Percentiles rank a stretch among this genome's conserved stretches.
phyloP scores from a whole-genome alignment of 2,888 invertebrate genomes.

The Conistra vaccinii region DNA sequence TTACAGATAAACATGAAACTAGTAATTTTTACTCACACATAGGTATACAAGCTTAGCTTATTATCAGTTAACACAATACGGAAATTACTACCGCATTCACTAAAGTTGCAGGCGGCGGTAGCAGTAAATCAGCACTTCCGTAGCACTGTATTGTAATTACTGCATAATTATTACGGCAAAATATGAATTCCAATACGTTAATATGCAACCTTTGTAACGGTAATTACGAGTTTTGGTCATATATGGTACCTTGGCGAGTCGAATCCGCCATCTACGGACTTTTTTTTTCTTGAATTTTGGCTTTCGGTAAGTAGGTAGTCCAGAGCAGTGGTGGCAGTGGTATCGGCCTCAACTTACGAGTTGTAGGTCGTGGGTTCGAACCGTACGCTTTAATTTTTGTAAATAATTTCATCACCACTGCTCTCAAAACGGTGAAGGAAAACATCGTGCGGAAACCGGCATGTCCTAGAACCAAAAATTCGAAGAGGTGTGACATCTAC shows the following conservation, averaged over 20 bases:
- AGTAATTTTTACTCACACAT: slow-evolving; percentile 5
- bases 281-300: too few species aligned
- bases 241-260: too few species aligned
- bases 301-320: neutral
- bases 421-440: too few species aligned
- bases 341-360: too few species aligned
- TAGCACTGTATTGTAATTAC: slow-evolving; percentile 55
- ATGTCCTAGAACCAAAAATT: too few species aligned
- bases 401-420: too few species aligned
- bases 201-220: slow-evolving; percentile 1
- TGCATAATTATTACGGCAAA: slow-evolving; percentile 52
- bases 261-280: too few species aligned
- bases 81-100: slow-evolving; percentile 54
- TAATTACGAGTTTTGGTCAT: neutral
- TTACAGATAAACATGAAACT: neutral
- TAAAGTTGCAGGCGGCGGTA: slow-evolving; percentile 41
- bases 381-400: too few species aligned
- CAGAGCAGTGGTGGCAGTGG: too few species aligned
- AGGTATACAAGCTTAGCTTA: slow-evolving; percentile 14
- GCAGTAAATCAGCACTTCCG: slow-evolving; percentile 50
- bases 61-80: slow-evolving; percentile 52
- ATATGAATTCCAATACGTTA: slow-evolving; percentile 27
- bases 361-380: too few species aligned
- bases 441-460: too few species aligned
- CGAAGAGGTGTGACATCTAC: too few species aligned